phyloP scores from a whole-genome alignment of 2,888 invertebrate genomes.

The Troides helena region DNA sequence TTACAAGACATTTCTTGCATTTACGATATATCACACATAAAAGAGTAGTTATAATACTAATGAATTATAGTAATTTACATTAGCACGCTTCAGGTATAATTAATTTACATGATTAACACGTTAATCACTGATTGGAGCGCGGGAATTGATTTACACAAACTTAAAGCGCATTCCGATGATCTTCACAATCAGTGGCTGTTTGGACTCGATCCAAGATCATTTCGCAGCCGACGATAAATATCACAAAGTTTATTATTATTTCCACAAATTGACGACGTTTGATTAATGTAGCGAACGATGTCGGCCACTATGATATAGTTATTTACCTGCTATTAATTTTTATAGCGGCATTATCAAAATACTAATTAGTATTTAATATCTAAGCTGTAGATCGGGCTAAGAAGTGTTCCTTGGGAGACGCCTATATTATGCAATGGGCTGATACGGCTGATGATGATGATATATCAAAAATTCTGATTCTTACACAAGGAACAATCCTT shows the following conservation, averaged over 20 bases:
- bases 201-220: constrained; percentile 43
- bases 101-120: constrained; percentile 9
- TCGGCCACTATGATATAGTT: neutral
- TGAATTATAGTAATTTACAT: neutral
- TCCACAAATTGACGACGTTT: constrained; percentile 36
- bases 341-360: neutral
- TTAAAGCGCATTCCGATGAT: constrained; percentile 41
- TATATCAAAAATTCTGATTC: too few relatives aligned
- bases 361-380: too few relatives aligned
- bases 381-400: too few relatives aligned
- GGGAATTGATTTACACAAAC: constrained; percentile 39
- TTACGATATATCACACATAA: neutral
- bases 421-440: too few relatives aligned
- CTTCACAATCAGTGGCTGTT: constrained; percentile 41
- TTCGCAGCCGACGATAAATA: constrained; percentile 42
- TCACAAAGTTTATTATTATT: constrained; percentile 41
- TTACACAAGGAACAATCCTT: too few relatives aligned
- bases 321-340: neutral
- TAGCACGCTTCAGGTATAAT: neutral
- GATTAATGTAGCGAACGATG: constrained; percentile 19
- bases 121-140: constrained; percentile 10
- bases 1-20: too few relatives aligned
- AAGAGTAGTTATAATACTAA: neutral
- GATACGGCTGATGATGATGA: too few relatives aligned
- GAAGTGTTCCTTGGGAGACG: too few relatives aligned